Evolutionary conservation across 2,888 invertebrate genomes (phyloP), one percentile per base, ranked within the genome.

Genomic region (Yponomeuta sedellus): DNA sequence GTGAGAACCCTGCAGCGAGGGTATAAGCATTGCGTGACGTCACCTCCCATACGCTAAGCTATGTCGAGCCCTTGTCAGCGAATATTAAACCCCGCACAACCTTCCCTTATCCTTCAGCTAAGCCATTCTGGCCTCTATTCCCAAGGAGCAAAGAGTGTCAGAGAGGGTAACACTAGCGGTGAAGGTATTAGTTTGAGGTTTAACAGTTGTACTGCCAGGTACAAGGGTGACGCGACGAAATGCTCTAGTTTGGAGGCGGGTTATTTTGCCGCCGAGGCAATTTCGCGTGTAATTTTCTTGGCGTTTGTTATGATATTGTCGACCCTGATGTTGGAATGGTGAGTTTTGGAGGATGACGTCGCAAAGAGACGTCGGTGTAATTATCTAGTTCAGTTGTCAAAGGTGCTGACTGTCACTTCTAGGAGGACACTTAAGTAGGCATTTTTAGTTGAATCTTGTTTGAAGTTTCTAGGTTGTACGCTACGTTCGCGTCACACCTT

Each of bases 1-100:
- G 44, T 52, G 44, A 52, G 44, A 52, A 52, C 44, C 44, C 12
- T 16, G 44, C 44, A 52, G 44, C 12, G 16, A 16, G 59, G 59
- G 22, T 59, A 10, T 10, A 59, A 34, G 34, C 34, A 34, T 34
- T 34, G 59, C 59, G 59, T 59, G 59, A 59, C 59, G 59, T 59
- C 59, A 59, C 59, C 8, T 22, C 10, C 22, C 59, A 59, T 59
- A 59, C 59, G 59, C 25, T 59, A 59, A 59, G 59, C 59, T 25
- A 19, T 20, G 59, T 59, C 59, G 20, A 59, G 59, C 59, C 59
- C 59, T 22, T 59, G 59, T 59, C 59, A 59, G 25, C 59, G 59
- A 20, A 59, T 59, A 59, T 59, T 59, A 59, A 25, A 59, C 22
- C 20, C 12, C 5, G 1, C 22, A 11, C 58, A 5, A 59, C 59